phyloP scores from a whole-genome alignment of 2,888 invertebrate genomes.

The Didymodactylos carnosus region DNA sequence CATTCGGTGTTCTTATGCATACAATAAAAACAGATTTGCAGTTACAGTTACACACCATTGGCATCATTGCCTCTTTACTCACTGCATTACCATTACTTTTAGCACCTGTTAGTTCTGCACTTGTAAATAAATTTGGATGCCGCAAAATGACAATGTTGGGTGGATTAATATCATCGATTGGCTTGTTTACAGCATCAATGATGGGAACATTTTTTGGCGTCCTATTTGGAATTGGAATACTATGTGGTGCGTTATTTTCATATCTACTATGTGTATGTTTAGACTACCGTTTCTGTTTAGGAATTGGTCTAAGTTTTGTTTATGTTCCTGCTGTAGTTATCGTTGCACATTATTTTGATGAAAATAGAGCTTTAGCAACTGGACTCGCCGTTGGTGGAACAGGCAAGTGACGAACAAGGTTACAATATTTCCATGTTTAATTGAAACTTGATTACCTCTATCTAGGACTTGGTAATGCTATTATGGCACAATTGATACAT shows the following conservation, averaged over 20 bases:
- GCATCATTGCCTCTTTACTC: constrained; percentile 47
- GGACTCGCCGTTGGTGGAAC: background rate
- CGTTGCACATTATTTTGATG: constrained; percentile 34
- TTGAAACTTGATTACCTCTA: background rate
- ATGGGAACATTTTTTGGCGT: constrained; percentile 14
- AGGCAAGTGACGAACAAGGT: background rate
- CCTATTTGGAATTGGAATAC: background rate
- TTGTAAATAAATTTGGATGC: constrained; percentile 30
- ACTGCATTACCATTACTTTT: constrained; percentile 63
- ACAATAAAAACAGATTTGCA: constrained; percentile 66
- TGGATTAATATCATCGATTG: constrained; percentile 25
- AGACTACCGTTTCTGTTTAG: constrained; percentile 30
- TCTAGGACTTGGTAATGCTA: constrained; percentile 6
- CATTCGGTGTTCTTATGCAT: constrained; percentile 62
- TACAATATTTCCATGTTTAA: background rate
- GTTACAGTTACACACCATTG: constrained; percentile 60
- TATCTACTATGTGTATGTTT: too few relatives aligned
- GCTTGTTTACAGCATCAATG: constrained; percentile 26
- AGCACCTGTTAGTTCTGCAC: constrained; percentile 30
- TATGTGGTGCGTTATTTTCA: background rate
- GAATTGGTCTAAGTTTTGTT: constrained; percentile 29
- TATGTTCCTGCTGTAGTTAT: constrained; percentile 32
- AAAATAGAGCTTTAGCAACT: constrained; percentile 31
- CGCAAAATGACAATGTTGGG: constrained; percentile 26
- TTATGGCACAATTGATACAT: constrained; percentile 3